Base-by-base conservation (phyloP, 2,113 vertebrate genomes). In the Mesoclemmys tuberculata region DNA sequence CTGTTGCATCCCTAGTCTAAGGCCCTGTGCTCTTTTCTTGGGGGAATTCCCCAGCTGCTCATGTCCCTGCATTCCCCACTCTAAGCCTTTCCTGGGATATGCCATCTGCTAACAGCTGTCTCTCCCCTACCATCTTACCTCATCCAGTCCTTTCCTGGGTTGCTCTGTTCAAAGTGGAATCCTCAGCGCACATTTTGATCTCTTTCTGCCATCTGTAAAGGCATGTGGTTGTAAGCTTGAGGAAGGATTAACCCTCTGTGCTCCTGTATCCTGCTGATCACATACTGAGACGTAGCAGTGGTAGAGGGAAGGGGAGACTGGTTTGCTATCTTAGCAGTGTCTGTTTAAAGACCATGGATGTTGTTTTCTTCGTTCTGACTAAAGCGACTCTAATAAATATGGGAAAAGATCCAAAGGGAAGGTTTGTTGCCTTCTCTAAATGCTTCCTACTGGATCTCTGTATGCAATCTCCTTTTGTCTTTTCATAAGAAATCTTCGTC, bases 51-150 rank as follows among this genome's bases (percentile, higher is more conserved):
- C 93, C 51, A 31, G 84, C 84, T 54, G 64, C 49, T 54, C 49
- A 88, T 85, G 81, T 80, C 88, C 84, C 26, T 14, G 64, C 82
- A 24, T 27, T 41, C 94, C 96, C 97, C 94, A 93, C 77, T 89
- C 92, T 94, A 95, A 97, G 85, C 61, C 90, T 51, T 89, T 95
- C 95, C 95, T 94, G 91, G 95, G 94, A 86, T 95, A 78, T 78
- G 88, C 68, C 95, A 87, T 90, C 31, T 88, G 68, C 82, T 31
- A 83, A 58, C n/a, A 46, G 26, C 84, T 79, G 91, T 90, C 80
- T 90, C 91, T 78, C 58, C 82, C 90, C 90, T 89, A 91, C 91
- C 54, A 80, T 91, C 83, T 91, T 46, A 31, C 55, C 48, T 58
- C 56, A 16, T 44, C 44, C 24, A 10, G n/a, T 9, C 64, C n/a